phyloP scores from a whole-genome alignment of 1,140 invertebrate genomes.

The Triops cancriformis region DNA sequence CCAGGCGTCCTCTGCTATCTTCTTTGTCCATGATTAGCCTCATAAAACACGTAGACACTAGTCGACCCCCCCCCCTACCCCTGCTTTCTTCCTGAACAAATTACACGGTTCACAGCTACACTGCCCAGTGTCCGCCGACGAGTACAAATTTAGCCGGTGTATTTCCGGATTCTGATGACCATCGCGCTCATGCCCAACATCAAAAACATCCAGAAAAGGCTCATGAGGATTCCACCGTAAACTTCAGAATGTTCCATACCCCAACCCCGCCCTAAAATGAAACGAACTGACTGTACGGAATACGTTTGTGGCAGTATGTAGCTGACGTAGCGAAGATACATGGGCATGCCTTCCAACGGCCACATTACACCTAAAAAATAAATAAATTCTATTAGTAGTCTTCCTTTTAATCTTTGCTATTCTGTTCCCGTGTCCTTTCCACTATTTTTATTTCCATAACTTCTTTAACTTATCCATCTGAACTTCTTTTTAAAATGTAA shows the following conservation, averaged over 20 bases:
- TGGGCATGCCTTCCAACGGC: conserved; percentile 89
- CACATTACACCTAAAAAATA: conserved; percentile 67
- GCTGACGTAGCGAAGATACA: conserved; percentile 68
- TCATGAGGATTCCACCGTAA: conserved; percentile 78
- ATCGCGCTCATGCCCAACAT: conserved; percentile 72
- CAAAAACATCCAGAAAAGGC: conserved; percentile 76
- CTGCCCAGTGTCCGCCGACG: neutral
- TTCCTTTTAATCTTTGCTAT: no score
- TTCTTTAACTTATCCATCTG: no score
- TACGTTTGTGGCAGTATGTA: conserved; percentile 79
- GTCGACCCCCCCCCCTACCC: neutral
- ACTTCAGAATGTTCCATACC: conserved; percentile 67
- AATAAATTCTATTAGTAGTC: conserved; percentile 21
- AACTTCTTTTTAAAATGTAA: no score
- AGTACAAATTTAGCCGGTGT: conserved; percentile 25
- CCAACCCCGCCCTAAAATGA: conserved; percentile 85
- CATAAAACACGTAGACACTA: neutral
- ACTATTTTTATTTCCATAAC: no score
- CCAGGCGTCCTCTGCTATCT: neutral
- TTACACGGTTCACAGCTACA: neutral
- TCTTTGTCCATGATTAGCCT: neutral
- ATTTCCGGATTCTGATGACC: conserved; percentile 43
- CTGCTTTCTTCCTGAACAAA: neutral
- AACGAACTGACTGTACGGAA: conserved; percentile 78
- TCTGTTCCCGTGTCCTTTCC: no score